phyloP scores from a whole-genome alignment of 1,140 invertebrate genomes.

The Drosophila aff. region DNA sequence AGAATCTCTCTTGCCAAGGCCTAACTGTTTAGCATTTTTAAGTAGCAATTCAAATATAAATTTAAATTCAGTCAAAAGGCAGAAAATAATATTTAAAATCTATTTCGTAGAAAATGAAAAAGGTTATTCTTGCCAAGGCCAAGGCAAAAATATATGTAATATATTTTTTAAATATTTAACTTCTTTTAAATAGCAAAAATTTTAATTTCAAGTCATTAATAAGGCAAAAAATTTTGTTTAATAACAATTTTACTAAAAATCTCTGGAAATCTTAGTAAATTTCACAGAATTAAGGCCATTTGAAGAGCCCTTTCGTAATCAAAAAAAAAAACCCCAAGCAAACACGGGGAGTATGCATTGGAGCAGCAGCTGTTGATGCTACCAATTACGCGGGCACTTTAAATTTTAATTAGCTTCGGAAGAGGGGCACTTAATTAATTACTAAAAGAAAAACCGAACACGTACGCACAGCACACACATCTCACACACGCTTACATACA shows the following conservation, averaged over 20 bases:
- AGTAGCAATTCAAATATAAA: too few relatives aligned
- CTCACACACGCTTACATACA: not conserved
- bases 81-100: too few relatives aligned
- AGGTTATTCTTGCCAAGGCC: too few relatives aligned
- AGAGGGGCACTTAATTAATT: slow-evolving; percentile 75
- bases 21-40: too few relatives aligned
- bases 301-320: not conserved
- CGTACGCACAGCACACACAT: slow-evolving; percentile 14
- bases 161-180: too few relatives aligned
- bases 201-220: too few relatives aligned
- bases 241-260: not conserved
- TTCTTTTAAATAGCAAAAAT: too few relatives aligned
- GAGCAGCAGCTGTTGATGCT: slow-evolving; percentile 63
- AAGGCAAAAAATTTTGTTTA: not conserved
- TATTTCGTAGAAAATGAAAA: not conserved
- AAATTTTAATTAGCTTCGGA: slow-evolving; percentile 76
- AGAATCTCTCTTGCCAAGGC: not conserved
- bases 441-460: slow-evolving; percentile 54
- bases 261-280: not conserved
- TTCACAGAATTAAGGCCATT: slow-evolving; percentile 46
- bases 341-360: slow-evolving; percentile 3
- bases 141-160: too few relatives aligned
- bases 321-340: not conserved
- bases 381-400: slow-evolving; percentile 75
- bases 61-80: too few relatives aligned